Conservation (phyloP, 2,797 vertebrate species). For the Dallia pectoralis region DNA sequence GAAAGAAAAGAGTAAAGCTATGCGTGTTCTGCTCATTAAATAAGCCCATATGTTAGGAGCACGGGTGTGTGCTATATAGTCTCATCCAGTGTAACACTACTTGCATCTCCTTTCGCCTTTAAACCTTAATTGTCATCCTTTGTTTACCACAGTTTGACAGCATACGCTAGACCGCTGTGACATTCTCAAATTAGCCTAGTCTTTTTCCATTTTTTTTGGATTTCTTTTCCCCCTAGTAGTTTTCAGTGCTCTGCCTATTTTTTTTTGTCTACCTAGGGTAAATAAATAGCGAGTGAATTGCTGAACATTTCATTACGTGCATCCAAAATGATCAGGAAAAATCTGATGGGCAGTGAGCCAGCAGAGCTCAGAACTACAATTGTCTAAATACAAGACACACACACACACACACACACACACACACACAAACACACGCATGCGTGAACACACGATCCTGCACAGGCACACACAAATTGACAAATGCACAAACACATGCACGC, state of each 20-base stretch:
- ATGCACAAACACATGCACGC: background rate
- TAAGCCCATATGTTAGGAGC: constrained; percentile 37
- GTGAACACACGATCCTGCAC: background rate
- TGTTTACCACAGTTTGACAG: constrained; percentile 6
- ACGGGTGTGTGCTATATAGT: constrained; percentile 7
- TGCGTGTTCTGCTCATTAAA: constrained; percentile 42
- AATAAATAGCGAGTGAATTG: constrained; percentile 3
- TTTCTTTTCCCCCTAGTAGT: background rate
- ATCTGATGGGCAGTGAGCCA: constrained; percentile 9
- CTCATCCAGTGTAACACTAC: constrained; percentile 13
- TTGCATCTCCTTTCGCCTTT: background rate
- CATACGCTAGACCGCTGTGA: constrained; percentile 11
- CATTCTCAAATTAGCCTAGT: constrained; percentile 9
- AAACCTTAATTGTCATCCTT: constrained; percentile 21
- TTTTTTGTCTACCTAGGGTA: background rate
- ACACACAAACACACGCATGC: background rate
- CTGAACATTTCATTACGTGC: constrained; percentile 9
- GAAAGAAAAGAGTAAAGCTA: constrained; percentile 17
- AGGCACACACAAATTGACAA: background rate
- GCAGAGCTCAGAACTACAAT: constrained; percentile 8
- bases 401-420: background rate
- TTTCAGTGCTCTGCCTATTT: no score
- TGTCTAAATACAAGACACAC: constrained; percentile 11
- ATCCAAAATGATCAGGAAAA: constrained; percentile 13
- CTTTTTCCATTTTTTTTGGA: background rate